phyloP scores from a whole-genome alignment of 2,888 invertebrate species.

The Lathronympha strigana region DNA sequence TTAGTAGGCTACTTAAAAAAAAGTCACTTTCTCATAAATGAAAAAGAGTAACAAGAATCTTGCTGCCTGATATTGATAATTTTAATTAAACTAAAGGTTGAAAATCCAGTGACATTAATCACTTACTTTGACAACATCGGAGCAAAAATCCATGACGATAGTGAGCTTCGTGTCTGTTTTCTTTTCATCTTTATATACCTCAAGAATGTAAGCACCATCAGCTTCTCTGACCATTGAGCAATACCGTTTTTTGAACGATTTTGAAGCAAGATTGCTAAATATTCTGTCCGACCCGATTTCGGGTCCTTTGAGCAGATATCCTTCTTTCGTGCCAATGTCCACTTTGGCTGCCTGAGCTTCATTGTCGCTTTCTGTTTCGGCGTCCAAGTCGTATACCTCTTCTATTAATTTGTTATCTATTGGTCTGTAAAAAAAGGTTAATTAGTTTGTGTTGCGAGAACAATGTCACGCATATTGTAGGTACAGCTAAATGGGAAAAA shows the following conservation, averaged over 20 bases:
- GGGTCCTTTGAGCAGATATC: constrained; percentile 95
- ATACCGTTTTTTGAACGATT: constrained; percentile 95
- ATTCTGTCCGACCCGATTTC: constrained; percentile 95
- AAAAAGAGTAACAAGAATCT: too few species aligned
- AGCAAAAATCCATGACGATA: constrained; percentile 97
- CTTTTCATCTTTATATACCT: constrained; percentile 96
- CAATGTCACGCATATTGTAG: not conserved
- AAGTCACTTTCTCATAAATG: too few species aligned
- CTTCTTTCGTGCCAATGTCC: constrained; percentile 94
- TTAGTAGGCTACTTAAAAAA: too few species aligned
- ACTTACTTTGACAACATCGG: constrained; percentile 92
- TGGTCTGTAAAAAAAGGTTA: constrained; percentile 58
- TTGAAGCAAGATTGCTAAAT: constrained; percentile 95
- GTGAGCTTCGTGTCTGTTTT: constrained; percentile 96
- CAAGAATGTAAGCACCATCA: constrained; percentile 95
- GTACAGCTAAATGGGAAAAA: not conserved
- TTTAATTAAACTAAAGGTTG: not conserved
- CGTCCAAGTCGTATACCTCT: constrained; percentile 95
- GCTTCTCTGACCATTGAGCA: constrained; percentile 95
- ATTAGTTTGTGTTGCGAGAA: constrained; percentile 1
- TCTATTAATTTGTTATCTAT: constrained; percentile 82
- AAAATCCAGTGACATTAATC: not conserved
- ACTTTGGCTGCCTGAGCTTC: constrained; percentile 88
- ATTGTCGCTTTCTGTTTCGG: constrained; percentile 92
- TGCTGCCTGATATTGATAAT: too few species aligned